Evolutionary conservation across 2,888 invertebrate genomes (phyloP), one percentile per base, ranked within the genome.

Genomic region (Andricus quercusramuli): DNA sequence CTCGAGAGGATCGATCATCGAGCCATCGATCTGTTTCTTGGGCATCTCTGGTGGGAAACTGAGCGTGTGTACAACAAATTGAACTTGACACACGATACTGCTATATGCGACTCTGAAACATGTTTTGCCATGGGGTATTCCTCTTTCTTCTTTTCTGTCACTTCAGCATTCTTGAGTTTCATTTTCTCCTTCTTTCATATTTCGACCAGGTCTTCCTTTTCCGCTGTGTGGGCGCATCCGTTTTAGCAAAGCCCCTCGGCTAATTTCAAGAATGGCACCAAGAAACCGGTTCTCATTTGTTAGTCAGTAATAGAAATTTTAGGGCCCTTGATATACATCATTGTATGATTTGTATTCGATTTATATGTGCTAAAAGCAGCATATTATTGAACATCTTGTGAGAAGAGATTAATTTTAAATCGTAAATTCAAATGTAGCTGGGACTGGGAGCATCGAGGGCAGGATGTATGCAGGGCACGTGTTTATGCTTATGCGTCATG

Each of bases 381-480:
- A 13, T 22, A 22, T 22, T 22, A 11, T 59, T 59, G 1, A 59
- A 59, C 2, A 59, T 22, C 13, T 59, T 22, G 13, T 59, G 59
- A 22, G 9, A 22, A 59, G 20, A 13, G 11, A 59, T 1, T 59
- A 59, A 22, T 59, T 59, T 59, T 13, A 1, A 59, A 22, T 59
- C 13, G 22, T 22, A 59, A 59, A 22, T 59, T 59, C 59, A 59
- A 59, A 25, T 8, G 20, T 5, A 29, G n/a, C 32, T 56, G 32
- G 13, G 5, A 74, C 15, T 56, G 32, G n/a, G 13, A 56, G 29
- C n/a, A 25, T 74, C 32, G 17, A n/a, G 56, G 51, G 56, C 56
- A 74, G 56, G 74, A 56, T 74, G 74, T 74, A 59, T 74, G 56
- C 74, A 74, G 74, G 51, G 37, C 56, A 74, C 74, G 74, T 74